Conservation (phyloP, 2,113 vertebrate genomes). For the Steatornis caripensis region DNA sequence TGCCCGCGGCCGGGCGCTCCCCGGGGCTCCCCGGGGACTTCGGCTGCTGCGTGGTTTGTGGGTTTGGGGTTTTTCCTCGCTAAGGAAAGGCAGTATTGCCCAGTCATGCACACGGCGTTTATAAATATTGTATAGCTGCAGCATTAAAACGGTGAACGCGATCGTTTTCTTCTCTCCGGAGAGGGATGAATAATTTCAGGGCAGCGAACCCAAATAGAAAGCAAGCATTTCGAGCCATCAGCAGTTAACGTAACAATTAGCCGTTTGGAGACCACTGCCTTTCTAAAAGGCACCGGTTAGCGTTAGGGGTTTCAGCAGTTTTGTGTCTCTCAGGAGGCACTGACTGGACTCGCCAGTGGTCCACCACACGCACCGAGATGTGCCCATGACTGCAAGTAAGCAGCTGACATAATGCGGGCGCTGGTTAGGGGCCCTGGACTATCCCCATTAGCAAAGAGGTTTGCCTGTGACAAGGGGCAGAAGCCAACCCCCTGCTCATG, state of each 20-base stretch:
- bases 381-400: too few species aligned
- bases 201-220: not conserved
- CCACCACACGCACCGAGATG: fast-evolving
- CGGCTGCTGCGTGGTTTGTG: not conserved
- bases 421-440: too few species aligned
- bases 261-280: not conserved
- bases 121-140: not conserved
- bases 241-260: not conserved
- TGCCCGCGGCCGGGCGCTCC: not conserved
- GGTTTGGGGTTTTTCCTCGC: too few species aligned
- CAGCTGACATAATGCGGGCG: fast-evolving
- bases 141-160: not conserved
- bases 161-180: not conserved
- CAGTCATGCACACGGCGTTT: not conserved
- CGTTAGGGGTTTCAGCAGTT: not conserved
- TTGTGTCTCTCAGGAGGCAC: not conserved
- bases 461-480: not conserved
- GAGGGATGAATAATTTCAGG: not conserved
- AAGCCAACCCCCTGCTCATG: fast-evolving
- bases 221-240: not conserved
- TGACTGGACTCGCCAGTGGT: not conserved
- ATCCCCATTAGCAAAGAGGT: not conserved
- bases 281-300: not conserved
- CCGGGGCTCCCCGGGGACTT: not conserved
- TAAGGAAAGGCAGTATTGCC: not conserved